Base-by-base conservation (phyloP, 2,113 vertebrate genomes). In the Oenanthe melanoleuca region DNA sequence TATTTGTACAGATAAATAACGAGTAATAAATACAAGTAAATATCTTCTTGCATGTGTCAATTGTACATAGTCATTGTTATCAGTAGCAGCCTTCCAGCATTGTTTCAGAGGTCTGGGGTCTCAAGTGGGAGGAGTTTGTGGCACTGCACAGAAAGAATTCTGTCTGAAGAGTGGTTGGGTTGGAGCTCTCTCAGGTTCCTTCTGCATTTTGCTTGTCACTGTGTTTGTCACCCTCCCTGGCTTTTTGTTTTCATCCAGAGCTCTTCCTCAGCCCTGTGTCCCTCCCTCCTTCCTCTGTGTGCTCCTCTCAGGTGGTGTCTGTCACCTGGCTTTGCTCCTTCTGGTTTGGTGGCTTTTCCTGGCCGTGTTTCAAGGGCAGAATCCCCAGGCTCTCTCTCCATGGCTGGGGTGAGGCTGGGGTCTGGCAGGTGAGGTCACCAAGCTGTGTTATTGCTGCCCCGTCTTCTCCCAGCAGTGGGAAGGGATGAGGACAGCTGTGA, bases 101-200 rank as follows among this genome's bases (percentile, higher is more conserved):
- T 47, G 70, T 53, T 52, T 40, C 23, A 20, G 47, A 31, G 26
- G 6, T 16, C 15, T 52, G 31, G 59, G 14, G 26, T 85, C 17
- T 34, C 4, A 6, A 11, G 65, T 1, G 2, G 42, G 34, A 59
- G 20, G 15, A 6, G 24, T 63, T 47, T 47, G 33, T 56, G 66
- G 75, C 18, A 13, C n/a, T 53, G 61, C 28, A 42, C 0, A 8
- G 59, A 23, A 42, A 66, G 37, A 25, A 20, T 87, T 72, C 49
- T 87, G 31, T 42, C 47, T 23, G 18, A 22, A 29, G 40, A 24
- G 33, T 2, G 7, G 9, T 12, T 52, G 45, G 37, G 5, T 72
- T 0, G 0, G 11, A 38, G 21, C 29, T 63, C 28, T 80, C 20
- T 45, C 15, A 8, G 47, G 12, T 63, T 49, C 18, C 20, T 44